phyloP scores from a whole-genome alignment of 2,888 invertebrate species.

The Neocrepidodera transversa region DNA sequence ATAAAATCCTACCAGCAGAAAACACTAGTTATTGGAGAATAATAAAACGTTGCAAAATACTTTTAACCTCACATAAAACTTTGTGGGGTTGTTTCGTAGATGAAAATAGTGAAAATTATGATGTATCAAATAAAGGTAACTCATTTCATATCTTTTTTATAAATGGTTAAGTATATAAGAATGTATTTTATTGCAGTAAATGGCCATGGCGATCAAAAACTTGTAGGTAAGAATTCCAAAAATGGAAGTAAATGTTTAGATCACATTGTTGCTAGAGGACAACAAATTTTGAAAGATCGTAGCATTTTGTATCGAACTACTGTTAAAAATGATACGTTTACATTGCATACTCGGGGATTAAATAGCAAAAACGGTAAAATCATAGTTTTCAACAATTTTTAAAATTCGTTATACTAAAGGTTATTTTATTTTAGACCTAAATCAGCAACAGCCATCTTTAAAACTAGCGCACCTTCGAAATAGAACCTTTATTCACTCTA shows the following conservation, averaged over 20 bases:
- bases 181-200: background rate
- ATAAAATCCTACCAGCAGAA: conserved; percentile 41
- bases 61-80: conserved; percentile 44
- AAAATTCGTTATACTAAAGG: background rate
- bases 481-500: conserved; percentile 36
- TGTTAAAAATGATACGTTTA: conserved; percentile 33
- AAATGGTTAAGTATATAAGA: no score
- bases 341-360: background rate
- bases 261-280: conserved; percentile 49
- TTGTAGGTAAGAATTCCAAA: no score
- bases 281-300: conserved; percentile 53
- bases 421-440: no score
- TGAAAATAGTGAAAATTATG: conserved; percentile 27
- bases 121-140: conserved; percentile 6
- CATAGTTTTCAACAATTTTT: background rate
- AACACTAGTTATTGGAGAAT: conserved; percentile 41
- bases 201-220: background rate
- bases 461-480: conserved; percentile 39
- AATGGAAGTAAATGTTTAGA: conserved; percentile 44
- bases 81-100: conserved; percentile 45
- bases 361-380: background rate
- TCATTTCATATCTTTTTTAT: no score
- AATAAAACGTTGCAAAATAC: conserved; percentile 52
- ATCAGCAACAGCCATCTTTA: conserved; percentile 33
- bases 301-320: conserved; percentile 53